Evolutionary conservation across 1,140 invertebrate genomes (phyloP).

Genomic region (Adelges cooleyi): DNA sequence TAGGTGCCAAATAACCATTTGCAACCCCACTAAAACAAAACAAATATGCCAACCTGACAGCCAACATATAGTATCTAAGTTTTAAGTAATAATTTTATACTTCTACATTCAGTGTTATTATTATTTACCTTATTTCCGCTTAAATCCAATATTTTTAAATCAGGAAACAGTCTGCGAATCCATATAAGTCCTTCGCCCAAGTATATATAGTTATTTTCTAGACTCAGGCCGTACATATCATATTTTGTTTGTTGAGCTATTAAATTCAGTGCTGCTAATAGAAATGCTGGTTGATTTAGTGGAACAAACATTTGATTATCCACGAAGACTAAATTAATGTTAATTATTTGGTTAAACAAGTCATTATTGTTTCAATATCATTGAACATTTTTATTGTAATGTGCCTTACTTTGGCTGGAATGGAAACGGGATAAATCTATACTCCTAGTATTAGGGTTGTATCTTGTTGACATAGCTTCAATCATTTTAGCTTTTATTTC

Average conservation of each 20-base stretch:
- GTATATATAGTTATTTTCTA: conserved; percentile 17
- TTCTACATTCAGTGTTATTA: too few species aligned
- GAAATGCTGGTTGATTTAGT: conserved; percentile 20
- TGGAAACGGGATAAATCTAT: conserved; percentile 4
- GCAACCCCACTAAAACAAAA: too few species aligned
- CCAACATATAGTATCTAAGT: too few species aligned
- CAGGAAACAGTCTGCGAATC: conserved; percentile 23
- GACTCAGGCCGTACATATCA: conserved; percentile 13
- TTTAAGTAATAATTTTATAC: too few species aligned
- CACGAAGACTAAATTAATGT: not conserved
- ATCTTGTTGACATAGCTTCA: conserved; percentile 1
- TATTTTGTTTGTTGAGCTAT: conserved; percentile 12
- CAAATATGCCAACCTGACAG: too few species aligned
- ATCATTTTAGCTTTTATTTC: conserved; percentile 15
- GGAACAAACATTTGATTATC: conserved; percentile 19
- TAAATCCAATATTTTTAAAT: conserved; percentile 15
- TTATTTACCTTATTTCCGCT: conserved; percentile 2
- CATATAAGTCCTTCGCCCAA: conserved; percentile 13
- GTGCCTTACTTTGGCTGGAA: not conserved
- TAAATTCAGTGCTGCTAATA: conserved; percentile 4
- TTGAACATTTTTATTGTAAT: not conserved
- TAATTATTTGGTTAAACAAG: too few species aligned
- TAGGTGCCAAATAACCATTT: too few species aligned
- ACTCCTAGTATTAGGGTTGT: conserved; percentile 8
- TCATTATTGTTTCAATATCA: too few species aligned